These are phyloP conservation scores for Ceratosolen fusciceps DNA, from an alignment of 1,140 invertebrate species.

Conservation along the genomic window DNA sequence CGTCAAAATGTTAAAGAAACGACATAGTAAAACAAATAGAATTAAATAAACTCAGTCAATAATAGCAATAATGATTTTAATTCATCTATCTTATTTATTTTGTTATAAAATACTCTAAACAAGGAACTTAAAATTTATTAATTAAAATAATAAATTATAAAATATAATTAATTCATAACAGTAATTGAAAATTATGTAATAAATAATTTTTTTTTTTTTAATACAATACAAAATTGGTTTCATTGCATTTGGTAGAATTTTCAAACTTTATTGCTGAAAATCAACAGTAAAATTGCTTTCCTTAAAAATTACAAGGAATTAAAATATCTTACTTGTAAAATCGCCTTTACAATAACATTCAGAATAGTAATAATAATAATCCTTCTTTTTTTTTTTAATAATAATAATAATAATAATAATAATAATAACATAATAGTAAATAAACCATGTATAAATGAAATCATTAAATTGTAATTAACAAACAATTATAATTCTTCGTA, in stretches of 20 bases:
- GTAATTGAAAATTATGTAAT: not conserved
- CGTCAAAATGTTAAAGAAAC: no score
- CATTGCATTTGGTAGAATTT: slow-evolving; percentile 24
- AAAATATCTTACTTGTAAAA: slow-evolving; percentile 24
- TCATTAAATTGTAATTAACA: slow-evolving; percentile 30
- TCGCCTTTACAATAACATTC: slow-evolving; percentile 22
- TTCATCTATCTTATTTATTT: no score
- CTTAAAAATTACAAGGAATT: slow-evolving; percentile 41
- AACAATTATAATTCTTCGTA: slow-evolving; percentile 2
- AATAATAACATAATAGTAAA: slow-evolving; percentile 33
- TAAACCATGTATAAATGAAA: slow-evolving; percentile 7
- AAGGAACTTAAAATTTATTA: no score
- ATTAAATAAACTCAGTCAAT: no score
- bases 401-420: slow-evolving; percentile 25
- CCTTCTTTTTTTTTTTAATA: no score
- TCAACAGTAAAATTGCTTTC: slow-evolving; percentile 42
- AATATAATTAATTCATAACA: not conserved
- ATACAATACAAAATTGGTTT: not conserved
- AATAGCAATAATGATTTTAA: no score
- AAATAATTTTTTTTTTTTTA: no score
- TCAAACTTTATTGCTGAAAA: slow-evolving; percentile 44
- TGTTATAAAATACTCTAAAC: no score
- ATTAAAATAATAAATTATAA: no score
- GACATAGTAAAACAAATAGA: no score
- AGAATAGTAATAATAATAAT: slow-evolving; percentile 22